Base-by-base conservation (phyloP, 2,888 invertebrate genomes). In the Heterodera filipjevi region DNA sequence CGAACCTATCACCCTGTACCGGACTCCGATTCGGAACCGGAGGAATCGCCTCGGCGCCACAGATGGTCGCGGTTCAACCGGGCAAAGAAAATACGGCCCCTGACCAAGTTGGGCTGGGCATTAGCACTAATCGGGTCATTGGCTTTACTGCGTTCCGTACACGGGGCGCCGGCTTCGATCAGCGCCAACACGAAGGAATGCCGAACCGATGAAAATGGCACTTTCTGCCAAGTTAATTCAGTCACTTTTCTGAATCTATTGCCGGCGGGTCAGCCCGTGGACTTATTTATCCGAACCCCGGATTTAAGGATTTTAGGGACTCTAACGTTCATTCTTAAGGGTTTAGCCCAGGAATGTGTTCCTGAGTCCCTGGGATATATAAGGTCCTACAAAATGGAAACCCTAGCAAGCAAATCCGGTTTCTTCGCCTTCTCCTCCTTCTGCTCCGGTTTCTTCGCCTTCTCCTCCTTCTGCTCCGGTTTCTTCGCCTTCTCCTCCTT, bases 191-290 rank as follows among this genome's bases (percentile, higher is more conserved):
- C 71, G 8, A 35, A 71, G 30, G 49, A 53, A 5, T 71, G 71
- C 16, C 1, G 10, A 8, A 71, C 14, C 10, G 30, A 30, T 16
- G 30, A 27, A 33, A 71, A 8, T 16, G 35, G 32, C 27, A 30
- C 49, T 1, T 27, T 8, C 6, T 71, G 71, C 49, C 46, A 12
- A 14, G 27, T 71, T 2, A 71, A 71, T 33, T 49, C 46, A 10
- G 71, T 53, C 6, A 71, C 27, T 32, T n/a, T 59, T 2, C 19
- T 33, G 12, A 71, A 30, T 12, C 35, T 71, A 5, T 16, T 71
- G 5, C 71, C 71, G 46, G 71, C 71, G 2, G 71, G 71, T 30
- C 71, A 71, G 35, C 30, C 49, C 27, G 49, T 49, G 3, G n/a
- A n/a, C 0, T 16, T 71, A 1, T 12, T 71, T 12, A 16, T 33